These are phyloP conservation scores for Oreochromis tanganicae DNA, from an alignment of 2,113 vertebrate genomes.

Conservation along the genomic window DNA sequence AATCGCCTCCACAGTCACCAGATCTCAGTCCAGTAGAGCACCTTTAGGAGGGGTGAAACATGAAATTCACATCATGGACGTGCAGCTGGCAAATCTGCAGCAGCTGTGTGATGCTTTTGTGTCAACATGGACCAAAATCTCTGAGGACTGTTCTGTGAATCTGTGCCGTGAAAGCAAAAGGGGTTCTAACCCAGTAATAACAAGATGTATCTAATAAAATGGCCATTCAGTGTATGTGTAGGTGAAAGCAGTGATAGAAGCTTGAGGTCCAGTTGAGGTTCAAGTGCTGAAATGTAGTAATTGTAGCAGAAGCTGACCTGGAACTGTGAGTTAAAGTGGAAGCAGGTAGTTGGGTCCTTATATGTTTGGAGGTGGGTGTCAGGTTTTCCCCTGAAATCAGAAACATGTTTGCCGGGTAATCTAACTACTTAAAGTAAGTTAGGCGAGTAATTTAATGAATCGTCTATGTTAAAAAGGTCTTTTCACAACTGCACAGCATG, in stretches of 20 bases:
- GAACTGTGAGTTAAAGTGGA: background rate
- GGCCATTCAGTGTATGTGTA: background rate
- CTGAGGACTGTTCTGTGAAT: background rate
- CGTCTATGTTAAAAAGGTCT: background rate
- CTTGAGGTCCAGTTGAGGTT: background rate
- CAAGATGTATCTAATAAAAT: background rate
- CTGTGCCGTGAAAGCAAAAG: rapidly evolving
- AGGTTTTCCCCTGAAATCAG: background rate
- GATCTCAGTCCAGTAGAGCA: background rate
- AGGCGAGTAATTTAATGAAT: background rate
- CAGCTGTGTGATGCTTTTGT: background rate
- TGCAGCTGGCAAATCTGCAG: background rate
- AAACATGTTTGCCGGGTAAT: background rate
- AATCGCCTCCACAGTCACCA: background rate
- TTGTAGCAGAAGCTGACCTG: background rate
- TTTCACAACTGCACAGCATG: background rate
- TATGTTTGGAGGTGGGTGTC: background rate
- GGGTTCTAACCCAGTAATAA: background rate
- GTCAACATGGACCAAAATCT: background rate
- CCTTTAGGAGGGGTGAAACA: background rate
- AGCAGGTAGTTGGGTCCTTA: background rate
- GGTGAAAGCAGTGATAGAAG: background rate
- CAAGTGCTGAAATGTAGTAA: background rate
- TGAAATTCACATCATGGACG: background rate
- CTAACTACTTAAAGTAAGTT: background rate